Percentiles rank a stretch among this genome's conserved stretches.
Evolutionary conservation across 1,140 invertebrate species (phyloP).

Genomic region (Ectropis grisescens): DNA sequence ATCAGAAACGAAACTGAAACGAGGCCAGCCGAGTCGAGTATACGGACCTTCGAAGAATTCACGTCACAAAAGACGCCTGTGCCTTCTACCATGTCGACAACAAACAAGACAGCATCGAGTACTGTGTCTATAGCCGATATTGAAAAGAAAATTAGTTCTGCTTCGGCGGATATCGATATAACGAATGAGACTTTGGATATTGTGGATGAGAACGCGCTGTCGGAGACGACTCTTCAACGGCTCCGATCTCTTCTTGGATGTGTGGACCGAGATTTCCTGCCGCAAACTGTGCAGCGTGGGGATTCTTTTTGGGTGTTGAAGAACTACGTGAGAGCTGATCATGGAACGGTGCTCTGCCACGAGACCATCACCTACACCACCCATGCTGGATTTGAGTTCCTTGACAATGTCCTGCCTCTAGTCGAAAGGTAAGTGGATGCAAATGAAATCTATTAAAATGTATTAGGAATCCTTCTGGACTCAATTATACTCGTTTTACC

Average conservation of each 20-base stretch:
- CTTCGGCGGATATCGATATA: conserved; percentile 33
- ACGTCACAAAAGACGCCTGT: conserved; percentile 40
- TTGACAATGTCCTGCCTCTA: conserved; percentile 89
- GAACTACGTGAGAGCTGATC: conserved; percentile 82
- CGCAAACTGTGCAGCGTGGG: conserved; percentile 81
- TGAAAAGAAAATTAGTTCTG: conserved; percentile 37
- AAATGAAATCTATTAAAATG: background rate
- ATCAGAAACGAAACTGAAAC: conserved; percentile 34
- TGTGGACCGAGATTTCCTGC: conserved; percentile 74
- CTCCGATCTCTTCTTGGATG: conserved; percentile 70
- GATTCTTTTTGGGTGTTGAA: conserved; percentile 93
- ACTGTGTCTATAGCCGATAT: conserved; percentile 39
- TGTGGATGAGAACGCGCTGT: conserved; percentile 51
- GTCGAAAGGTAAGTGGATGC: conserved; percentile 76
- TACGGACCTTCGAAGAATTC: conserved; percentile 41
- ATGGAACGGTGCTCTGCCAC: conserved; percentile 76
- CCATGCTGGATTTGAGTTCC: conserved; percentile 91
- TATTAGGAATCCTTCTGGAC: no score
- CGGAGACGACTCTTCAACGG: conserved; percentile 34
- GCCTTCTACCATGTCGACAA: conserved; percentile 40
- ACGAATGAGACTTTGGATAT: conserved; percentile 44
- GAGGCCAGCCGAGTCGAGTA: conserved; percentile 27
- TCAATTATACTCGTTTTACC: no score
- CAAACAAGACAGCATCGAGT: conserved; percentile 47
- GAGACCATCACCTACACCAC: conserved; percentile 93